Percentiles rank a stretch among this genome's conserved stretches.
Conservation (phyloP, 53 echinoderm and acorn worm genomes). For the Pentamera pediparva region DNA sequence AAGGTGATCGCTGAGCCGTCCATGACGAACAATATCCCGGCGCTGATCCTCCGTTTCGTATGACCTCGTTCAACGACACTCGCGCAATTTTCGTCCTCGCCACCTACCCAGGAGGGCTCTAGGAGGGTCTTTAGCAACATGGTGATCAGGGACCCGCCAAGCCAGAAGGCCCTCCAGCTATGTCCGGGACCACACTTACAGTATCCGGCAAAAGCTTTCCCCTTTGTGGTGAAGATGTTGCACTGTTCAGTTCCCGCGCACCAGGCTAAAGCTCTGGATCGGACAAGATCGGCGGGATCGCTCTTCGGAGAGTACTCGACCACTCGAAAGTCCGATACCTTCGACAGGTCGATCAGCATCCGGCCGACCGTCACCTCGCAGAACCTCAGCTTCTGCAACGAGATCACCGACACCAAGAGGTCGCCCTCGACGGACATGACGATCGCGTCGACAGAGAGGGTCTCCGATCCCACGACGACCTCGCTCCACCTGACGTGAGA, state of each 20-base stretch:
- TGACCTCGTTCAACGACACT: neutral
- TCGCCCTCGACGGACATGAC: constrained; percentile 3
- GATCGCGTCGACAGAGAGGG: neutral
- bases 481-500: constrained; percentile 4
- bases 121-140: neutral
- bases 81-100: constrained; percentile 3
- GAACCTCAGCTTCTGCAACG: constrained; percentile 10
- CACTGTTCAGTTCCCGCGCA: neutral
- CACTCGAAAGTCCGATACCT: neutral
- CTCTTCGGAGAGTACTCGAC: neutral
- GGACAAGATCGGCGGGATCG: neutral
- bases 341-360: constrained; percentile 16
- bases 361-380: constrained; percentile 9
- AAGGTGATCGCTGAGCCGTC: constrained; percentile 4
- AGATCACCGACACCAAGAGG: neutral
- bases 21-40: neutral
- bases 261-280: constrained; percentile 2
- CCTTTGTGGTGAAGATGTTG: constrained; percentile 9
- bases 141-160: neutral
- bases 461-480: neutral
- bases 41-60: neutral
- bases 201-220: constrained; percentile 4
- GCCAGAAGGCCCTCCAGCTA: constrained; percentile 15
- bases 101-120: constrained; percentile 8
- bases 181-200: constrained; percentile 24